These are phyloP conservation scores for Pimpla rufipes DNA, from an alignment of 2,888 invertebrate species.

Conservation along the genomic window DNA sequence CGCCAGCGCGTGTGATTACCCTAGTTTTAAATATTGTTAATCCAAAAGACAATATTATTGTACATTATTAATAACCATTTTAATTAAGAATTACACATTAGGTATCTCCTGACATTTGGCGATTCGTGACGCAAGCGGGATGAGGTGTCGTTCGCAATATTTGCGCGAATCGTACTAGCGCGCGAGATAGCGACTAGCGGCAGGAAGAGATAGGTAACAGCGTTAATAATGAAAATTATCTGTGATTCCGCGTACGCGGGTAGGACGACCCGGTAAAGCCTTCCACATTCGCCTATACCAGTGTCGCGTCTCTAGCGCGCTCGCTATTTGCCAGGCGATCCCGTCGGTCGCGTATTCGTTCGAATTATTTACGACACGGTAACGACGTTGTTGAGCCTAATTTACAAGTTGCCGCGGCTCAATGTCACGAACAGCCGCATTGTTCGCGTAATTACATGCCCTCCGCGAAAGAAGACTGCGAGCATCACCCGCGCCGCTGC, in stretches of 20 bases:
- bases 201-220: neutral
- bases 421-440: slow-evolving; percentile 12
- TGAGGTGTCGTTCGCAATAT: neutral
- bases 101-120: neutral
- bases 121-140: neutral
- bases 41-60: too few species aligned
- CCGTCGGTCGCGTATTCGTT: neutral
- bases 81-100: too few species aligned
- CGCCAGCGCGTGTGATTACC: too few species aligned
- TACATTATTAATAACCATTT: too few species aligned
- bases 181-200: neutral
- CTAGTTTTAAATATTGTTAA: too few species aligned
- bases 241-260: neutral
- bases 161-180: neutral
- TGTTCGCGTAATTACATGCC: neutral
- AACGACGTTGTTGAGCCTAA: slow-evolving; percentile 7
- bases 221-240: neutral
- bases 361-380: slow-evolving; percentile 31
- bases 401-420: slow-evolving; percentile 28
- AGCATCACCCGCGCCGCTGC: too few species aligned
- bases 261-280: too few species aligned
- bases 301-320: too few species aligned
- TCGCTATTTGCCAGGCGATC: neutral
- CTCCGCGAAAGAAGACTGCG: neutral
- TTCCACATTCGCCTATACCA: too few species aligned